phyloP scores from a whole-genome alignment of 2,113 vertebrate genomes.

The Reinhardtius hippoglossoides region DNA sequence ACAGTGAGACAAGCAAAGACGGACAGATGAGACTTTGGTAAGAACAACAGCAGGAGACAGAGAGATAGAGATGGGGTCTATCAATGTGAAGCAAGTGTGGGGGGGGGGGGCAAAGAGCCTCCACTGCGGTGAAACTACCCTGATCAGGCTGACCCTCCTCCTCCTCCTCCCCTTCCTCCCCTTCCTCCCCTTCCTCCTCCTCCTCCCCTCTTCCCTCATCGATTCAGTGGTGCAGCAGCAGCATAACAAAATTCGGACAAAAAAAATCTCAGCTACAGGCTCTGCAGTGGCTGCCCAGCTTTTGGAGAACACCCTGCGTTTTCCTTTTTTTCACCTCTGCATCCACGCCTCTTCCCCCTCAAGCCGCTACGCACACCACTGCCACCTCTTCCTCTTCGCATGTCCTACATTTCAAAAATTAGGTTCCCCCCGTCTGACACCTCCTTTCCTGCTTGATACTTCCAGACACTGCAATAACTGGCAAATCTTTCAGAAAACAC shows the following conservation, averaged over 20 bases:
- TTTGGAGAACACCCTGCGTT: conserved; percentile 55
- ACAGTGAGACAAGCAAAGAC: conserved; percentile 33
- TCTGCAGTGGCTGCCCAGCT: conserved; percentile 62
- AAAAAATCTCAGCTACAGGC: conserved; percentile 36
- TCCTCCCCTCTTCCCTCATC: conserved; percentile 53
- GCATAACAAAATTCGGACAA: conserved; percentile 50
- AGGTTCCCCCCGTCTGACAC: background rate
- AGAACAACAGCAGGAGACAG: conserved; percentile 11
- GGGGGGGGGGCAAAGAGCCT: conserved; percentile 29
- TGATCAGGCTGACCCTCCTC: conserved; percentile 49
- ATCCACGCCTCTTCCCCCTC: background rate
- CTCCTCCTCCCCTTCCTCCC: conserved; percentile 6
- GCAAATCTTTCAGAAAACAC: background rate
- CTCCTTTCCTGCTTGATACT: background rate
- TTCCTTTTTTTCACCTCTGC: background rate
- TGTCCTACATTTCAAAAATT: background rate
- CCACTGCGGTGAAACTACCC: conserved; percentile 65
- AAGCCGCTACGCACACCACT: background rate
- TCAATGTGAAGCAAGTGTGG: conserved; percentile 18
- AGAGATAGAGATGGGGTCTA: conserved; percentile 13
- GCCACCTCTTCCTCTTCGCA: background rate
- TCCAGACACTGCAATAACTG: background rate
- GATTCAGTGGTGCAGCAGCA: conserved; percentile 67
- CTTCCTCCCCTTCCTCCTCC: background rate
- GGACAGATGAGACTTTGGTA: conserved; percentile 34